Evolutionary conservation across 2,113 vertebrate genomes (phyloP).

Genomic region (Mirounga angustirostris): DNA sequence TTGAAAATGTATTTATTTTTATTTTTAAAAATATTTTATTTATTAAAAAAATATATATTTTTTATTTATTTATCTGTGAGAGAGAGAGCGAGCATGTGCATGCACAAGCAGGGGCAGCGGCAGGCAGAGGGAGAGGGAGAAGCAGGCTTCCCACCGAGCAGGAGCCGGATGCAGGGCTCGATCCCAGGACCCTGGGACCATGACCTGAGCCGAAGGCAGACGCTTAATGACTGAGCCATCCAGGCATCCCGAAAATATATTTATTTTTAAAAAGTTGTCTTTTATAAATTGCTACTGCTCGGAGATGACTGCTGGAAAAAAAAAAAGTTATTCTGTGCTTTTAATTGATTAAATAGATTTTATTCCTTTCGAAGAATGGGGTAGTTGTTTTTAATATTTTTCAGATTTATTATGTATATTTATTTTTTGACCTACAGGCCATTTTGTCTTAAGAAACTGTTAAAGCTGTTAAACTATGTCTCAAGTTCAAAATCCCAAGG

Average conservation of each 20-base stretch:
- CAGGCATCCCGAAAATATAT: background rate
- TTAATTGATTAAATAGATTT: constrained; percentile 21
- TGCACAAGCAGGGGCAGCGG: no score
- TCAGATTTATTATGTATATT: background rate
- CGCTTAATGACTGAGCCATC: background rate
- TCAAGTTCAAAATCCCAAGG: constrained; percentile 45
- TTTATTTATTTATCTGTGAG: background rate
- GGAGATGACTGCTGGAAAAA: background rate
- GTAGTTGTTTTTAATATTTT: constrained; percentile 11
- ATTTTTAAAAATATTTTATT: background rate
- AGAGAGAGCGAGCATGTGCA: background rate
- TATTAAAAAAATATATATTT: background rate
- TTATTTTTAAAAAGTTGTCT: constrained; percentile 34
- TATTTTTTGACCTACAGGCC: background rate
- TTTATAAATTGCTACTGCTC: constrained; percentile 36
- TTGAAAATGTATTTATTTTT: background rate
- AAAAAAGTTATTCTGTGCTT: background rate
- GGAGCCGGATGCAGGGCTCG: background rate
- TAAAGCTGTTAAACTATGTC: background rate
- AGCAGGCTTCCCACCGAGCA: background rate
- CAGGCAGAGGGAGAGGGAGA: background rate
- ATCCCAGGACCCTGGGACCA: background rate
- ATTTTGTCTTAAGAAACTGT: background rate
- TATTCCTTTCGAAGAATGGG: background rate
- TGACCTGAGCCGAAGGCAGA: background rate